Base-by-base conservation (phyloP, 1,140 invertebrate species). In the Adelges cooleyi region DNA sequence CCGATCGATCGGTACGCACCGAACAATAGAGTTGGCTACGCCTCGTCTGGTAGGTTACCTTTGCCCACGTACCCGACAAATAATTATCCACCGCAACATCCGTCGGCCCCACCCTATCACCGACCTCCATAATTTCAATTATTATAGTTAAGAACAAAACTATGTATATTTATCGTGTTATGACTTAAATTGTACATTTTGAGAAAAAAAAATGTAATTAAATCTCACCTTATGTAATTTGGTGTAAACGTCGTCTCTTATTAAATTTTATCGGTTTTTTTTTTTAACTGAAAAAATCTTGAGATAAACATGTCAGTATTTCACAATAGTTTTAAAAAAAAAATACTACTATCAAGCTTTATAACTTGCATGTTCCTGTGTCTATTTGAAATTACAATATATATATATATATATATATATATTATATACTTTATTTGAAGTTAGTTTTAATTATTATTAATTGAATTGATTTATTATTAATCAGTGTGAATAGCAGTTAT, bases 291-390 rank as follows among this genome's bases (percentile, higher is more conserved):
- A 33, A 33, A 33, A 33, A 33, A 33, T 33, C 29, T 33, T 33
- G 11, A 33, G 11, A 59, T 44, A 33, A 62, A 62, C 56, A 46
- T 59, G 54, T 59, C 56, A 62, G 56, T 62, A 62, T 62, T 62
- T 44, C 22, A n/a, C 23, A 44, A 33, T 33, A 33, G 33, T 13
- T 62, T 62, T 33, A 48, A 44, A 38, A 59, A 59, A 59, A 42
- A 44, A 46, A 9, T 44, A 62, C 42, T 62, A 62, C 42, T 62
- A 62, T 62, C 17, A 33, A 46, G 42, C 56, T 46, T 62, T 46
- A 46, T 27, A 46, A 40, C 17, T 62, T 46, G 56, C 56, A 48
- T 62, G 56, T 62, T 62, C 56, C 56, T 62, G 56, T 62, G 44
- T 62, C 17, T 48, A n/a, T n/a, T n/a, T n/a, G n/a, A n/a, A n/a